phyloP scores from a whole-genome alignment of 2,888 invertebrate species.

The Siphonodentalium dalli region DNA sequence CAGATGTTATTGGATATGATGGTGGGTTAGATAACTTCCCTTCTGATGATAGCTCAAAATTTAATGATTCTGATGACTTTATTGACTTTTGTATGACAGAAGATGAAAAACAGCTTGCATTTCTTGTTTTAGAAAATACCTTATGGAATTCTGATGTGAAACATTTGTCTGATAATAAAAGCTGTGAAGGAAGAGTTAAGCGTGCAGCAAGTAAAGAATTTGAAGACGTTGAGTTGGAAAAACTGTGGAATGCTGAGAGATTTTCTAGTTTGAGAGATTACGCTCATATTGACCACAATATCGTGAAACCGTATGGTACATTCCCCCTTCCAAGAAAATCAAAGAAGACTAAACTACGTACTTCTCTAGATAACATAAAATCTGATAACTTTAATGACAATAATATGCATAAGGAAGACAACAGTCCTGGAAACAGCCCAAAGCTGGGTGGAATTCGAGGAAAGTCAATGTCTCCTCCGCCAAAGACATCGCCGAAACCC shows the following conservation, averaged over 20 bases:
- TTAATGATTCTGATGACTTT: constrained; percentile 13
- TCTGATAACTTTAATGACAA: too few relatives aligned
- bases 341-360: constrained; percentile 19
- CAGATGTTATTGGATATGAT: constrained; percentile 48
- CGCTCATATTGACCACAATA: constrained; percentile 29
- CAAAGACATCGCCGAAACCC: too few relatives aligned
- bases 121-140: constrained; percentile 51
- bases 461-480: too few relatives aligned
- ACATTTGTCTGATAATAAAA: constrained; percentile 37
- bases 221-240: constrained; percentile 44
- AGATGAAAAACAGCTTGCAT: constrained; percentile 51
- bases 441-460: too few relatives aligned
- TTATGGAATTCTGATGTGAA: constrained; percentile 50
- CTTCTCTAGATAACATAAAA: constrained; percentile 2
- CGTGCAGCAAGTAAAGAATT: constrained; percentile 43
- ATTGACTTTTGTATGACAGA: constrained; percentile 44
- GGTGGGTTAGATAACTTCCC: constrained; percentile 49
- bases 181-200: constrained; percentile 18
- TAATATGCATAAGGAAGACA: too few relatives aligned
- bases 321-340: constrained; percentile 43
- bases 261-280: constrained; percentile 43
- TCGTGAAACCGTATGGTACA: constrained; percentile 40
- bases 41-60: constrained; percentile 27
- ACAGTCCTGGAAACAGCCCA: too few relatives aligned
- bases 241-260: constrained; percentile 38